Base-by-base conservation (phyloP, 1,140 invertebrate genomes). In the Acyrthosiphon pisum region DNA sequence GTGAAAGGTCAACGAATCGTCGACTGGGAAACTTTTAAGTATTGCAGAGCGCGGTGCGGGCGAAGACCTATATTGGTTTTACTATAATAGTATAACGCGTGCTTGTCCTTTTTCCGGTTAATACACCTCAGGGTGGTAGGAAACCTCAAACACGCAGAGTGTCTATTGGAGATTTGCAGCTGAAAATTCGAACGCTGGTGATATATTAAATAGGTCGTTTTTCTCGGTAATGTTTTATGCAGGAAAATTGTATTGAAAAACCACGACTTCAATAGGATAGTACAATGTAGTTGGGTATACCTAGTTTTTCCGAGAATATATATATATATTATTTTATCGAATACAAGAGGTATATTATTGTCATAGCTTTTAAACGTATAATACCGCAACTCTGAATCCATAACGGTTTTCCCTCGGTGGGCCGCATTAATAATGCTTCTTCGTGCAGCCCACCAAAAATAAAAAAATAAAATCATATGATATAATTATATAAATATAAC, bases 21-120 rank as follows among this genome's bases (percentile, higher is more conserved):
- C 6, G n/a, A 76, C 30, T 76, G 60, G 30, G 14, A n/a, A 76
- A 76, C 14, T 76, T n/a, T n/a, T 6, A 76, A 20, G 60, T 76
- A n/a, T 60, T 18, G n/a, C 60, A 76, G 11, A n/a, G 60, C 14
- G 60, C 14, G 1, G 60, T 76, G 60, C 4, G 14, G 60, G 60
- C n/a, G 60, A 14, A 76, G 60, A 76, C 60, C 60, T n/a, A 76
- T n/a, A 76, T 76, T n/a, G 60, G 60, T 76, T 76, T 76, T n/a
- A n/a, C 60, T 76, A 35, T 76, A 68, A 68, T 68, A 68, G 60
- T n/a, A 68, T 30, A n/a, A 76, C 14, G 60, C 60, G n/a, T 76
- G 60, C 30, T 76, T 76, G 60, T 30, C 60, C 14, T 20, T 76
- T 76, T 76, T 76, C 30, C 60, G 60, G 30, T 68, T 68, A 68